phyloP scores from a whole-genome alignment of 1,140 invertebrate genomes.

The Drosophila tani region DNA sequence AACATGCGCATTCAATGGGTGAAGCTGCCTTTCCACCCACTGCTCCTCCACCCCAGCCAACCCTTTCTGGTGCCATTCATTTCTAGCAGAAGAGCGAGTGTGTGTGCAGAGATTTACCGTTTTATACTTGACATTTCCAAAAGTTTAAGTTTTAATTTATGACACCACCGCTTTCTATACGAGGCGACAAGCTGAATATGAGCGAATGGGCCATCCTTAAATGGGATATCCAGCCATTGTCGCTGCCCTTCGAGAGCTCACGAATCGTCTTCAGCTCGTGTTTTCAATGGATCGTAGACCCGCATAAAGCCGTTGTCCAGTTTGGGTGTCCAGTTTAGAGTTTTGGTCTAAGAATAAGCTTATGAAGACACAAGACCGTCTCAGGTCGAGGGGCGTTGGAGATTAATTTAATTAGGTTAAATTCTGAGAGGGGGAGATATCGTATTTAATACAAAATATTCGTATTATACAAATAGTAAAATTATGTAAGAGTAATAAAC shows the following conservation, averaged over 20 bases:
- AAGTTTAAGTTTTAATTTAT: slow-evolving; percentile 85
- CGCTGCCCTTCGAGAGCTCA: slow-evolving; percentile 32
- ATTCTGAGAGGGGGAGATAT: too few species aligned
- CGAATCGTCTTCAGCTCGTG: slow-evolving; percentile 6
- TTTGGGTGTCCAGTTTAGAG: not conserved
- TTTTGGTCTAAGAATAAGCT: not conserved
- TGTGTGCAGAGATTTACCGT: slow-evolving; percentile 84
- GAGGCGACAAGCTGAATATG: slow-evolving; percentile 77
- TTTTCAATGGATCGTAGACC: slow-evolving; percentile 1
- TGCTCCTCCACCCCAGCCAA: slow-evolving; percentile 4
- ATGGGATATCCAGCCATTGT: slow-evolving; percentile 76
- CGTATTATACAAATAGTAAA: too few species aligned
- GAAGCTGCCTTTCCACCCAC: slow-evolving; percentile 27
- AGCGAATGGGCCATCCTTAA: slow-evolving; percentile 71
- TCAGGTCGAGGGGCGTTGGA: too few species aligned
- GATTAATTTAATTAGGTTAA: too few species aligned
- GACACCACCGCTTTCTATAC: slow-evolving; percentile 84
- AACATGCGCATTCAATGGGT: slow-evolving; percentile 82
- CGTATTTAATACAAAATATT: too few species aligned
- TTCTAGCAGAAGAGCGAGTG: slow-evolving; percentile 62
- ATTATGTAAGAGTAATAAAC: too few species aligned
- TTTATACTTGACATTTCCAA: slow-evolving; percentile 85
- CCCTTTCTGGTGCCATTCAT: slow-evolving; percentile 70
- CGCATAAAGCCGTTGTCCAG: slow-evolving; percentile 28
- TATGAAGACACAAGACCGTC: not conserved